Conservation (phyloP, 2,797 vertebrate species). For the Pagetopsis macropterus region DNA sequence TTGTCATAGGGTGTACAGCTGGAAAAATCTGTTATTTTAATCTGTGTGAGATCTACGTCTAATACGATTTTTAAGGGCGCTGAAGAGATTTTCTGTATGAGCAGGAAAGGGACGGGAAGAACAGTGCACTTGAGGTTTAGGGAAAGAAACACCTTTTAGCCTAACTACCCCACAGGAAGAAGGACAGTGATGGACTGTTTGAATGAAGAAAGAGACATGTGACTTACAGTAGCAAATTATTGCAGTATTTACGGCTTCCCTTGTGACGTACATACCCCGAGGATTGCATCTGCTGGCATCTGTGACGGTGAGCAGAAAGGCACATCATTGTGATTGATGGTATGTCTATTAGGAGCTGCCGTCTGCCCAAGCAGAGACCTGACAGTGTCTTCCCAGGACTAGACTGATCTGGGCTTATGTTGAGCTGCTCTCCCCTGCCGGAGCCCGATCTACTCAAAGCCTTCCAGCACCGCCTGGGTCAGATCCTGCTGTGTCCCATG, state of each 20-base stretch:
- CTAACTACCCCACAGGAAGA: conserved; percentile 19
- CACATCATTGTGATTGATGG: conserved; percentile 60
- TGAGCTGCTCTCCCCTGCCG: conserved; percentile 66
- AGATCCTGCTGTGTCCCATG: conserved; percentile 48
- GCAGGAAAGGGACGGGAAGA: background rate
- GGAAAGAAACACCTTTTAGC: conserved; percentile 12
- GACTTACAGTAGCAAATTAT: conserved; percentile 58
- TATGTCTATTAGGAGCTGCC: conserved; percentile 56
- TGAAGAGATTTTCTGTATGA: conserved; percentile 20
- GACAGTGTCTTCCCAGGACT: conserved; percentile 56
- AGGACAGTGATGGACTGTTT: conserved; percentile 15
- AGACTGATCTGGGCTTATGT: conserved; percentile 74
- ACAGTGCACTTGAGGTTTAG: conserved; percentile 11
- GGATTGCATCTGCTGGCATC: conserved; percentile 41
- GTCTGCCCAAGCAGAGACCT: conserved; percentile 37
- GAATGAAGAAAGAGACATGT: conserved; percentile 16
- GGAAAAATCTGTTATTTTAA: conserved; percentile 35
- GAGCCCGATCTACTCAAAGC: conserved; percentile 56
- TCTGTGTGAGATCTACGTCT: conserved; percentile 23
- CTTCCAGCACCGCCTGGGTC: conserved; percentile 55
- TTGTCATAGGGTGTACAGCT: conserved; percentile 30
- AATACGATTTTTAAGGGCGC: conserved; percentile 9
- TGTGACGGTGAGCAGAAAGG: conserved; percentile 44
- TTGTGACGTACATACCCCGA: conserved; percentile 20
- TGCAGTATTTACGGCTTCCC: conserved; percentile 56